Percentiles rank a stretch among this genome's conserved stretches.
These are phyloP conservation scores for Stichopus horrens DNA, from an alignment of 53 echinoderm and acorn worm genomes.

Conservation along the genomic window DNA sequence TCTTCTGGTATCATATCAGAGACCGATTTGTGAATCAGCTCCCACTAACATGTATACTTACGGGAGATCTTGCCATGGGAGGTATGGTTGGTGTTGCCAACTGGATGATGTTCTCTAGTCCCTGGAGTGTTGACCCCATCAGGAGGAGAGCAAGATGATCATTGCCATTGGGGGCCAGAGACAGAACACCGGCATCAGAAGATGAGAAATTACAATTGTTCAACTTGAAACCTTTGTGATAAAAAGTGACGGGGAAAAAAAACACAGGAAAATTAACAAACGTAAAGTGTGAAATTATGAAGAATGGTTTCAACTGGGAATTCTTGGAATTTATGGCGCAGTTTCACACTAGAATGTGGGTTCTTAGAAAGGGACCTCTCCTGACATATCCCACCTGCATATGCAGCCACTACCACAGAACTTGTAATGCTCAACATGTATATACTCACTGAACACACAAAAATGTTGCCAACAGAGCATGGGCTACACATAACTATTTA, in stretches of 20 bases:
- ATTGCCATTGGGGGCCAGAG: conserved; percentile 67
- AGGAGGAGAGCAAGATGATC: conserved; percentile 64
- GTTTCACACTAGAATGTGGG: too few species aligned
- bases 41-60: conserved; percentile 47
- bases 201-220: neutral
- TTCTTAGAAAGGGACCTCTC: too few species aligned
- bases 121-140: conserved; percentile 62
- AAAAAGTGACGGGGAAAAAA: neutral
- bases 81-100: conserved; percentile 92
- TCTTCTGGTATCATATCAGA: too few species aligned
- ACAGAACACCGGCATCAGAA: conserved; percentile 57
- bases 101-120: conserved; percentile 64
- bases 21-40: too few species aligned
- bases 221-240: conserved; percentile 2
- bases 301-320: too few species aligned
- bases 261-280: neutral
- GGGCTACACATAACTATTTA: too few species aligned
- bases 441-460: too few species aligned
- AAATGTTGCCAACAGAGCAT: too few species aligned
- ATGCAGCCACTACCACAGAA: too few species aligned
- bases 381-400: too few species aligned
- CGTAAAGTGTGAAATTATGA: neutral
- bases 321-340: too few species aligned
- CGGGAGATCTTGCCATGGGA: conserved; percentile 96
- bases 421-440: too few species aligned